Conservation (phyloP, 2,888 invertebrate species). For the Portevinia maculata region DNA sequence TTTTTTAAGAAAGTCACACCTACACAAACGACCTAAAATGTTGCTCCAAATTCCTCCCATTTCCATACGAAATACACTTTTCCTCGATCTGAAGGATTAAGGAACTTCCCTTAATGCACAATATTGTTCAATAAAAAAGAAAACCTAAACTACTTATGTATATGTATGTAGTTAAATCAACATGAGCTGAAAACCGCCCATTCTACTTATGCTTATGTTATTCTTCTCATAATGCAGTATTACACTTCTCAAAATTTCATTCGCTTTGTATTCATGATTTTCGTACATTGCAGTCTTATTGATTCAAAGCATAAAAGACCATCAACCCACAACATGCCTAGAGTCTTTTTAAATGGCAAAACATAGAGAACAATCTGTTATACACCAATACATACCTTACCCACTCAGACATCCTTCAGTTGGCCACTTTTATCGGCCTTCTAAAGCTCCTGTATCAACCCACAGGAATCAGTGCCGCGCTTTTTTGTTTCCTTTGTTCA, state of each 20-base stretch:
- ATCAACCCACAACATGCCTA: not conserved
- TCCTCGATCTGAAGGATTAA: no score
- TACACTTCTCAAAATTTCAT: not conserved
- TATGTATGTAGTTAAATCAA: not conserved
- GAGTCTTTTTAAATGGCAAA: not conserved
- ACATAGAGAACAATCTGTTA: slow-evolving; percentile 5
- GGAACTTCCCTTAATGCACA: no score
- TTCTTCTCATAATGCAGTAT: not conserved
- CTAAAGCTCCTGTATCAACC: not conserved
- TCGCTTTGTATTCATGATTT: slow-evolving; percentile 4
- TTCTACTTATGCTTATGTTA: not conserved
- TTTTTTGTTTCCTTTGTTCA: slow-evolving; percentile 22
- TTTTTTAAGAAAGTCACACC: no score
- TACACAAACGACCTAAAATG: no score
- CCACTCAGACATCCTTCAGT: slow-evolving; percentile 54
- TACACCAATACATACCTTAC: slow-evolving; percentile 31
- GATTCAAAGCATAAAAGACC: not conserved
- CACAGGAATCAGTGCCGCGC: not conserved
- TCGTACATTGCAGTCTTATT: not conserved
- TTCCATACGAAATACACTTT: no score
- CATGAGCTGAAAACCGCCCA: not conserved
- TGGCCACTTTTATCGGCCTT: slow-evolving; percentile 34
- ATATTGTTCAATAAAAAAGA: no score
- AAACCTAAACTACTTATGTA: no score
- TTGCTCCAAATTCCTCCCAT: no score